Conservation (phyloP, 2,888 invertebrate species). For the Chloroclystis v-ata region DNA sequence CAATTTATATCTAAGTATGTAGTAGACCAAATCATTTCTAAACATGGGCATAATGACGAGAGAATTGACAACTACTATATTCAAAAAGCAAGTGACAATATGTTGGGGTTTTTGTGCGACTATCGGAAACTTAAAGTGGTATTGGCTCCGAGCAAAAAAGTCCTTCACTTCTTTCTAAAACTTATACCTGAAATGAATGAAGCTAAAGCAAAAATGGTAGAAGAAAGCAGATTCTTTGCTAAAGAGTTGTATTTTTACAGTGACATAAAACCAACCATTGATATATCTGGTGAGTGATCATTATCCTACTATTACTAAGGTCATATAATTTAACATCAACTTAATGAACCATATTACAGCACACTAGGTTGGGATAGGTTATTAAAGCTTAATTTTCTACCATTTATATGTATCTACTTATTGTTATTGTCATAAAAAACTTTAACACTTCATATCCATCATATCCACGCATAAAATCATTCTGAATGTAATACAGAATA, state of each 20-base stretch:
- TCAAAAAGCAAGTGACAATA: slow-evolving; percentile 56
- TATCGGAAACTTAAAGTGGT: slow-evolving; percentile 60
- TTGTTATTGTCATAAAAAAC: too few relatives aligned
- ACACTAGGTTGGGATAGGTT: too few relatives aligned
- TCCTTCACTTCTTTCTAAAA: slow-evolving; percentile 57
- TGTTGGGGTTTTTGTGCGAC: slow-evolving; percentile 67
- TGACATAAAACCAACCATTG: slow-evolving; percentile 46
- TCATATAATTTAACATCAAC: background rate
- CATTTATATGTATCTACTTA: too few relatives aligned
- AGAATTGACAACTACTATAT: slow-evolving; percentile 41
- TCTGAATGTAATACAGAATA: too few relatives aligned
- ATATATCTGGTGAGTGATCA: slow-evolving; percentile 43
- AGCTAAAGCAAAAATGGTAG: slow-evolving; percentile 62
- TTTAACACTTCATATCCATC: too few relatives aligned
- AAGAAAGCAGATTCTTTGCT: slow-evolving; percentile 52
- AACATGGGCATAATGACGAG: slow-evolving; percentile 33
- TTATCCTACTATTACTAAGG: background rate
- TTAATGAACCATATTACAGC: too few relatives aligned
- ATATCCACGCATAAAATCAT: too few relatives aligned
- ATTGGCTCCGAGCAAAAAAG: slow-evolving; percentile 30
- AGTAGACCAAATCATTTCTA: slow-evolving; percentile 36
- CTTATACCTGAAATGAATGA: slow-evolving; percentile 51
- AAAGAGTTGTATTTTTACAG: slow-evolving; percentile 58
- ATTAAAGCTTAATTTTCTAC: too few relatives aligned
- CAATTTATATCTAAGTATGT: slow-evolving; percentile 45